Evolutionary conservation across 2,797 vertebrate species (phyloP), one percentile per base, ranked within the genome.

Genomic region (Florisuga fusca): DNA sequence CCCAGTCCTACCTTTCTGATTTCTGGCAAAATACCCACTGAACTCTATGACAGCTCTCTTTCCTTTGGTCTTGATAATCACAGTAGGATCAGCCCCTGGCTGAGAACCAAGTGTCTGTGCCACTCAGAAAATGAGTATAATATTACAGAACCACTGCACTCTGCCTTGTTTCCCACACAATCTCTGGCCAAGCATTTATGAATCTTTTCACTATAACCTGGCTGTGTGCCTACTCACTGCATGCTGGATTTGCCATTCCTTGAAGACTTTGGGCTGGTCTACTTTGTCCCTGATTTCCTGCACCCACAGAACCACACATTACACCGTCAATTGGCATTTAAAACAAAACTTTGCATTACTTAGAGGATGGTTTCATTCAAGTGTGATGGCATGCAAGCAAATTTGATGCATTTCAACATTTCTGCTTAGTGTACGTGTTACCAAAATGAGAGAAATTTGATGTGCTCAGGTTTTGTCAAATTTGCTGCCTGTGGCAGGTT

Each of bases 381-480:
- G 96, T 97, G 96, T 97, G 91, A 97, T 96, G 94, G 96, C 72
- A 98, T 98, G 97, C 98, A 98, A 98, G 97, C 98, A 98, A 97
- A 97, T 94, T 93, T 26, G 26, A 97, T 91, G 97, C 92, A 98
- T 98, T 98, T 98, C 98, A 98, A 98, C 98, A 98, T 98, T 98
- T 98, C 96, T 90, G 93, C 88, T 94, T 94, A 98, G 98, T 98
- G 98, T 98, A 98, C 97, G 0, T n/a, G 93, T 86, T 74, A 95
- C 96, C 95, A 89, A 93, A 87, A 92, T 0, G 12, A 75, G 74
- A 93, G 78, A 84, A 96, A 94, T 88, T 97, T 90, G 73, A 63
- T 46, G 21, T 58, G 34, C 80, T 79, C 71, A 75, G 72, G 86
- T 96, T 93, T 90, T 64, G 68, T 76, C 76, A 72, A 71, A 27